phyloP scores from a whole-genome alignment of 2,797 vertebrate species.

The Garrulus glandarius region DNA sequence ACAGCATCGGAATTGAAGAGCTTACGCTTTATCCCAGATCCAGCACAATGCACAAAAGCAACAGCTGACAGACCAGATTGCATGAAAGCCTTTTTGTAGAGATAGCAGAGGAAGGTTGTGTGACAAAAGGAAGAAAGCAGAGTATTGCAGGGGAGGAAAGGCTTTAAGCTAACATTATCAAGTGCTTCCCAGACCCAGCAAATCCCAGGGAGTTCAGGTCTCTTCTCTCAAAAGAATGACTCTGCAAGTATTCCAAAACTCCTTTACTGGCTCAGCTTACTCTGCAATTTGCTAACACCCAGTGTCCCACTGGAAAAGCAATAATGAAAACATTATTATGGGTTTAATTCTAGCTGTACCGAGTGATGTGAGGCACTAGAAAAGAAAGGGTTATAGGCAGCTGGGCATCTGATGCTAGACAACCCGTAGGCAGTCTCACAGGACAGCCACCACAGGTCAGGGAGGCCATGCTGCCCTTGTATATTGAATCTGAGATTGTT shows the following conservation, averaged over 20 bases:
- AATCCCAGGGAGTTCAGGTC: neutral
- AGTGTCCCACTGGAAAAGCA: neutral
- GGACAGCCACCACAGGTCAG: neutral
- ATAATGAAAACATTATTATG: neutral
- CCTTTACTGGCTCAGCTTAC: neutral
- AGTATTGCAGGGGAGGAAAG: neutral
- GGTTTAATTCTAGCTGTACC: neutral
- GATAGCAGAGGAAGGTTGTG: neutral
- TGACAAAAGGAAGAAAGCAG: neutral
- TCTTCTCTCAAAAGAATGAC: neutral
- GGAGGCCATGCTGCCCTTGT: neutral
- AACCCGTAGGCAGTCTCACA: neutral
- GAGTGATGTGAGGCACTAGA: neutral
- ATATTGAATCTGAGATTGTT: neutral
- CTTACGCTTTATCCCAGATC: neutral
- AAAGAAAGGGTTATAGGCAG: neutral
- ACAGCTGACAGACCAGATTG: conserved; percentile 42
- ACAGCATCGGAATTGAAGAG: conserved; percentile 17
- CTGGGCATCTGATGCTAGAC: neutral
- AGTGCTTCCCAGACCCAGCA: neutral
- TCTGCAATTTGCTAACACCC: neutral
- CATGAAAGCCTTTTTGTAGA: conserved; percentile 24
- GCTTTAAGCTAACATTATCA: neutral
- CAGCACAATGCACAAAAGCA: conserved; percentile 52
- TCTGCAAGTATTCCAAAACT: neutral